Evolutionary conservation across 2,888 invertebrate species (phyloP).

Genomic region (Alviniconcha strummeri): DNA sequence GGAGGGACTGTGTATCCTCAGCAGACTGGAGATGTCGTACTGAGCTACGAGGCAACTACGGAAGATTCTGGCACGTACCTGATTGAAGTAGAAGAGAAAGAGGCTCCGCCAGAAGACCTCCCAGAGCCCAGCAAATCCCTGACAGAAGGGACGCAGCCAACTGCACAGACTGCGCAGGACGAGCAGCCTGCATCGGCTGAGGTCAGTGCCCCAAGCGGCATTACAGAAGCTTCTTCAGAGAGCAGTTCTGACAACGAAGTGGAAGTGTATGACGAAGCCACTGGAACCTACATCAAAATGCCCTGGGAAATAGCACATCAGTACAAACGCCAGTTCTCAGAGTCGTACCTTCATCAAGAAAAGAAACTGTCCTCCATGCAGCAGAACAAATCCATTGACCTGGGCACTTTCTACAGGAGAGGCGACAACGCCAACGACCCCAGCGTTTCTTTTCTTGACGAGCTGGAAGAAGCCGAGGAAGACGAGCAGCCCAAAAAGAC

Average conservation of each 20-base stretch:
- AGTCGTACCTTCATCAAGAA: constrained; percentile 60
- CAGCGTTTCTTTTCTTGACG: constrained; percentile 15
- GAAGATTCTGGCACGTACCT: constrained; percentile 29
- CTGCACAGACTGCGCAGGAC: background rate
- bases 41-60: constrained; percentile 22
- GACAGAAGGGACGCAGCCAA: constrained; percentile 8
- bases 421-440: constrained; percentile 39
- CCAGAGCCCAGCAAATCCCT: background rate
- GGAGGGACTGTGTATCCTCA: background rate
- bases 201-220: constrained; percentile 9
- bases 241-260: constrained; percentile 57
- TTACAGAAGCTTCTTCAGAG: constrained; percentile 42
- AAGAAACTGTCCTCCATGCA: constrained; percentile 45
- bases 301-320: constrained; percentile 67
- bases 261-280: constrained; percentile 66
- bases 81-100: constrained; percentile 31
- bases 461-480: constrained; percentile 14
- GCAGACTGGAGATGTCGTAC: constrained; percentile 14
- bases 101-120: background rate
- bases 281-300: constrained; percentile 52
- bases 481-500: constrained; percentile 24
- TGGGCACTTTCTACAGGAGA: constrained; percentile 62
- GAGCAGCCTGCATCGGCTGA: background rate
- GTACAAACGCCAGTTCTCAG: constrained; percentile 65
- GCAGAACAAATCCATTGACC: constrained; percentile 57